Conservation (phyloP, 2,888 invertebrate species). For the Heteropelma amictum region DNA sequence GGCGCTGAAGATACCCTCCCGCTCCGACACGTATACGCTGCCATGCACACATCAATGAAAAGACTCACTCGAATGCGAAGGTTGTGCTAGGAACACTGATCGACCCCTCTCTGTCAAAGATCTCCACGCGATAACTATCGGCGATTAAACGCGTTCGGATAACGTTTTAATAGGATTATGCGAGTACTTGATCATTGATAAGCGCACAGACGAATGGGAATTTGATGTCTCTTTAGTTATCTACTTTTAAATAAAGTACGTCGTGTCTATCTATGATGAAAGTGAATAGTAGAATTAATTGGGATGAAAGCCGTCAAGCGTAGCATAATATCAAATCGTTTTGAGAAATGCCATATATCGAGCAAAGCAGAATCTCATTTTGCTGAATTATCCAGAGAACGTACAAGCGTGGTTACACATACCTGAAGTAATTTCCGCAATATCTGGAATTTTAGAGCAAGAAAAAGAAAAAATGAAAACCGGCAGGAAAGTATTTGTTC, state of each 20-base stretch:
- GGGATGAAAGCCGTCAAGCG: slow-evolving; percentile 1
- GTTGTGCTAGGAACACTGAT: slow-evolving; percentile 36
- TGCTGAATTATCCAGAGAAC: slow-evolving; percentile 59
- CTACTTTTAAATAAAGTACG: neutral
- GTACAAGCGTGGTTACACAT: slow-evolving; percentile 58
- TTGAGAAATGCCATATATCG: neutral
- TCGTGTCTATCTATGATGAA: neutral
- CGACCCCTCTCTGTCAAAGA: slow-evolving; percentile 37
- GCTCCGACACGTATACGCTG: no score
- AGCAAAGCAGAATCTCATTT: slow-evolving; percentile 8
- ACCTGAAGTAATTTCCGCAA: slow-evolving; percentile 61
- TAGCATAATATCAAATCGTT: neutral
- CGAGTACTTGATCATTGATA: slow-evolving; percentile 51
- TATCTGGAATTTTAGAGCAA: slow-evolving; percentile 61
- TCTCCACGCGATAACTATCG: slow-evolving; percentile 56
- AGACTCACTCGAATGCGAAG: slow-evolving; percentile 24
- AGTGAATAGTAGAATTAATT: neutral
- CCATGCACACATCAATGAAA: no score
- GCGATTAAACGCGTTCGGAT: slow-evolving; percentile 55
- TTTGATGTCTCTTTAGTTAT: slow-evolving; percentile 35
- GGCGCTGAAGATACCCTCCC: no score
- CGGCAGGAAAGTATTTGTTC: neutral
- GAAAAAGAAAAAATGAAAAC: slow-evolving; percentile 52
- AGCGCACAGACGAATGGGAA: slow-evolving; percentile 33
- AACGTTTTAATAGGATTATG: slow-evolving; percentile 62